phyloP scores from a whole-genome alignment of 2,113 vertebrate genomes.

The Datnioides undecimradiatus region DNA sequence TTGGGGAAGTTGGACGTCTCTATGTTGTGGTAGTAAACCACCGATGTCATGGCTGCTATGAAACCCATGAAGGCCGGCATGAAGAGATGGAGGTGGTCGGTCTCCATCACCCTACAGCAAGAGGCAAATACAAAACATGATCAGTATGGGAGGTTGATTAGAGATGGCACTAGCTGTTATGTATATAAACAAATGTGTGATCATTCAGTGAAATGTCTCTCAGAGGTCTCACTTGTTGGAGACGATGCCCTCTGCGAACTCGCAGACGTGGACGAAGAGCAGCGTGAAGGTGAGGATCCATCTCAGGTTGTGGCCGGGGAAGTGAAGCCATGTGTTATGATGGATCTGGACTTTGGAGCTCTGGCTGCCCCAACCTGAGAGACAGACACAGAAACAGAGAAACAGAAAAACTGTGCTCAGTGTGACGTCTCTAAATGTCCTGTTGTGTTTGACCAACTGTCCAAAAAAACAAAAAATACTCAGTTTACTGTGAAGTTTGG shows the following conservation, averaged over 20 bases:
- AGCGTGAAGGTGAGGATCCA: constrained; percentile 98
- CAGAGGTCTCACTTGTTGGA: constrained; percentile 89
- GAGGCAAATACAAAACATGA: constrained; percentile 11
- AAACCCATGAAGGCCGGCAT: constrained; percentile 97
- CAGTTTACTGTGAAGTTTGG: too few species aligned
- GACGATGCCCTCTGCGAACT: constrained; percentile 96
- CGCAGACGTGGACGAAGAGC: constrained; percentile 96
- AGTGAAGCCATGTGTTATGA: constrained; percentile 99
- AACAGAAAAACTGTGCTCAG: too few species aligned
- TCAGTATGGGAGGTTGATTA: not conserved
- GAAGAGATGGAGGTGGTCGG: constrained; percentile 93
- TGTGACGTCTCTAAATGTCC: too few species aligned
- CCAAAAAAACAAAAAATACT: too few species aligned
- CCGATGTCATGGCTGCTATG: constrained; percentile 94
- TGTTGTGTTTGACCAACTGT: too few species aligned
- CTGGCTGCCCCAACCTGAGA: constrained; percentile 96
- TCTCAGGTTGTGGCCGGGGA: constrained; percentile 95
- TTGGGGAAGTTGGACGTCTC: constrained; percentile 99
- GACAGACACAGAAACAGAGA: not conserved
- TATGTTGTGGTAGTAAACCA: constrained; percentile 99
- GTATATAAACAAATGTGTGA: not conserved
- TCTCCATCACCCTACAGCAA: constrained; percentile 82
- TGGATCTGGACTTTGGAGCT: constrained; percentile 99
- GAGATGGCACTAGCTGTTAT: not conserved
- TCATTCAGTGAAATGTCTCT: not conserved